Conservation (phyloP, 2,888 invertebrate genomes). For the Nephrotoma flavescens region DNA sequence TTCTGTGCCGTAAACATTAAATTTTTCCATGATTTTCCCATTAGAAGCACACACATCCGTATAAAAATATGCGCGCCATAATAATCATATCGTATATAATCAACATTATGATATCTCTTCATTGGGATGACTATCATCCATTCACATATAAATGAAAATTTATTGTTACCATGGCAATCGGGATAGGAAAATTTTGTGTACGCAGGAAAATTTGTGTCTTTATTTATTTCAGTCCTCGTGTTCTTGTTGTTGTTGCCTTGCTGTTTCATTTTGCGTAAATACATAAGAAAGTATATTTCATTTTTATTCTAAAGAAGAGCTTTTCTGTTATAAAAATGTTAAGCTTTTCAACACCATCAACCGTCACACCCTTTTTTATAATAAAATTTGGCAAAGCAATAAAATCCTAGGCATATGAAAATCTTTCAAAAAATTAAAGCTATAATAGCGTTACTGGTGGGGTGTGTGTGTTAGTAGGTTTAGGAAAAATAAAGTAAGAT, state of each 20-base stretch:
- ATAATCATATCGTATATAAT: too few species aligned
- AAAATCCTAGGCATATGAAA: not conserved
- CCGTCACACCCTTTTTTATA: not conserved
- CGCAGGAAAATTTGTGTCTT: too few species aligned
- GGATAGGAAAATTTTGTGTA: not conserved
- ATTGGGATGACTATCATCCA: not conserved
- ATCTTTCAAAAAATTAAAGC: not conserved
- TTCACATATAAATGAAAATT: not conserved
- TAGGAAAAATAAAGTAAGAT: not conserved
- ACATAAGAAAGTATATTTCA: not conserved
- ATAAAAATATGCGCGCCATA: not conserved
- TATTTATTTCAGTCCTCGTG: too few species aligned
- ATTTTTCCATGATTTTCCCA: not conserved
- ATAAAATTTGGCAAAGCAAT: not conserved
- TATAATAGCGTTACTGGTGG: not conserved
- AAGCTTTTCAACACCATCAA: not conserved
- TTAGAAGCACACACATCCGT: not conserved
- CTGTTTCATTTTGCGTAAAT: not conserved
- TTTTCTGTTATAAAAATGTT: not conserved
- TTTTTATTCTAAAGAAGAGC: not conserved
- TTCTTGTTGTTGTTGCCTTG: not conserved
- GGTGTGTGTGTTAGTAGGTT: too few species aligned
- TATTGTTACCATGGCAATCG: not conserved
- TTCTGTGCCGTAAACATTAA: not conserved
- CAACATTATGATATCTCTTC: too few species aligned